Conservation (phyloP, 2,888 invertebrate species). For the Drosophila neonasuta region DNA sequence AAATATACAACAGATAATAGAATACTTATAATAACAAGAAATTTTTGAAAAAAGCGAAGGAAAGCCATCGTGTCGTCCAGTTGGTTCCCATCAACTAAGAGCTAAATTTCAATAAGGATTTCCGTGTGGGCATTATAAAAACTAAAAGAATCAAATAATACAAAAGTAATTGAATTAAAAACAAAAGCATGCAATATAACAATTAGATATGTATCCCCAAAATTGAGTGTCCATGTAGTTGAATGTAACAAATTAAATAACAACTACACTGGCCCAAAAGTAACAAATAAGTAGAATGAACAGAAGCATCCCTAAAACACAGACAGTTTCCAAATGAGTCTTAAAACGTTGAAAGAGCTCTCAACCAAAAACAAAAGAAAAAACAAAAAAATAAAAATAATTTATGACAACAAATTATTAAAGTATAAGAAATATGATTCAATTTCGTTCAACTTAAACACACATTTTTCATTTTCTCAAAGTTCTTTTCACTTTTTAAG, state of each 20-base stretch:
- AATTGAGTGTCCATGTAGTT: slow-evolving; percentile 54
- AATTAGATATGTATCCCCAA: slow-evolving; percentile 60
- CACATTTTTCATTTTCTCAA: slow-evolving; percentile 9
- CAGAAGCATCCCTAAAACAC: background rate
- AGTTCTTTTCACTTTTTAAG: slow-evolving; percentile 26
- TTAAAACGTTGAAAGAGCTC: slow-evolving; percentile 33
- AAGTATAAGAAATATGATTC: slow-evolving; percentile 6
- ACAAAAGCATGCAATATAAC: slow-evolving; percentile 29
- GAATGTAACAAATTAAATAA: slow-evolving; percentile 41
- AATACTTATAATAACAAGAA: slow-evolving; percentile 40
- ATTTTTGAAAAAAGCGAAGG: slow-evolving; percentile 24
- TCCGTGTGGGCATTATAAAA: slow-evolving; percentile 36
- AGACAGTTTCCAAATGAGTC: slow-evolving; percentile 6
- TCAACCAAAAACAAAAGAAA: background rate
- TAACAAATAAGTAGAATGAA: slow-evolving; percentile 20
- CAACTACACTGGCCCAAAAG: slow-evolving; percentile 32
- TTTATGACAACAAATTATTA: background rate
- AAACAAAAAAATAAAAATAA: background rate
- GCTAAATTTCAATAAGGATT: slow-evolving; percentile 29
- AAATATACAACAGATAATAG: slow-evolving; percentile 62
- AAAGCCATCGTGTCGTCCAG: slow-evolving; percentile 38
- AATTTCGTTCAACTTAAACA: slow-evolving; percentile 8
- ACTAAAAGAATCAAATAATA: slow-evolving; percentile 3
- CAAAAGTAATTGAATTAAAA: slow-evolving; percentile 1
- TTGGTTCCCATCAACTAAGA: slow-evolving; percentile 27